Percentiles rank a stretch among this genome's conserved stretches.
phyloP scores from a whole-genome alignment of 1,140 invertebrate species.

The Leguminivora glycinivorella region DNA sequence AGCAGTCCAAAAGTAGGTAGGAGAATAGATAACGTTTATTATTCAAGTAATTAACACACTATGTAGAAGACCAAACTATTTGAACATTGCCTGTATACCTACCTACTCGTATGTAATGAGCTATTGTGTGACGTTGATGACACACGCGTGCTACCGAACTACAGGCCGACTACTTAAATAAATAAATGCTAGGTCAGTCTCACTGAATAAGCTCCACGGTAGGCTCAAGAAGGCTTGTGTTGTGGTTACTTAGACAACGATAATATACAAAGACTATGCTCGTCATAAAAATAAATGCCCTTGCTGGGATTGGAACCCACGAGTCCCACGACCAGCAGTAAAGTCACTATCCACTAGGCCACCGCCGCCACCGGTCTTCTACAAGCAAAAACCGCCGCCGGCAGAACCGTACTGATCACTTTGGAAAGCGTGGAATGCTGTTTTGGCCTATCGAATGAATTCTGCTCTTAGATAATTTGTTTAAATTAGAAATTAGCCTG shows the following conservation, averaged over 20 bases:
- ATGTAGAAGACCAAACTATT: slow-evolving; percentile 1
- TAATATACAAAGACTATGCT: too few relatives aligned
- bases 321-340: too few relatives aligned
- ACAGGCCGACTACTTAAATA: background rate
- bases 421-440: slow-evolving; percentile 25
- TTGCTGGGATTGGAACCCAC: too few relatives aligned
- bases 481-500: slow-evolving; percentile 26
- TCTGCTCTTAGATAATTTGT: slow-evolving; percentile 17
- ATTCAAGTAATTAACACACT: background rate
- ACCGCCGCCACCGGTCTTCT: too few relatives aligned
- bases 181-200: too few relatives aligned
- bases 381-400: background rate
- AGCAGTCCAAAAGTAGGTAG: slow-evolving; percentile 12
- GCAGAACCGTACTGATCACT: background rate
- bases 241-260: too few relatives aligned
- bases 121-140: background rate
- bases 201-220: too few relatives aligned
- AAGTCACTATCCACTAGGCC: too few relatives aligned
- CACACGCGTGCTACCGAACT: background rate
- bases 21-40: too few relatives aligned
- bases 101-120: too few relatives aligned
- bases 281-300: too few relatives aligned
- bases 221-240: too few relatives aligned
- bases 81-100: background rate
- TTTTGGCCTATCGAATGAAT: slow-evolving; percentile 18